Evolutionary conservation across 2,797 vertebrate species (phyloP), one percentile per base, ranked within the genome.

Genomic region (Cyprinodon diabolis): DNA sequence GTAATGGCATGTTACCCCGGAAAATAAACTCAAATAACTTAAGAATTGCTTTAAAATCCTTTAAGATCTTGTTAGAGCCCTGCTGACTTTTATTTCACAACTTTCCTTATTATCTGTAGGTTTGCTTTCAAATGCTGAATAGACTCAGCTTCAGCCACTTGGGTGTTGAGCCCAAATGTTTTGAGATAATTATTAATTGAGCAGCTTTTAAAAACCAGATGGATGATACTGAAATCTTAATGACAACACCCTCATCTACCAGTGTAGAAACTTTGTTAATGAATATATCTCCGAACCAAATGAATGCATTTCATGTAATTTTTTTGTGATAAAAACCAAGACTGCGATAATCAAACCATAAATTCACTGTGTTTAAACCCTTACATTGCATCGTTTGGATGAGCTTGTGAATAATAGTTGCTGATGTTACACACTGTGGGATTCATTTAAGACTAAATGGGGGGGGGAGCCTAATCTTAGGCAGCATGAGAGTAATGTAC

Each of bases 281-380:
- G 58, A 62, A 62, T 21, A 43, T 35, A 62, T 21, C 19, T 35
- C 35, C 30, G 14, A 60, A 19, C 57, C 58, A 40, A 17, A 17
- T 57, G 40, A 47, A 54, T 57, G 37, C 25, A 47, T 62, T 58
- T 60, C 58, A 62, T 21, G 11, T 70, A n/a, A 57, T 23, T 35
- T 62, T 48, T 72, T 12, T 43, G 70, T 63, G 48, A 48, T 37
- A 37, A 63, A n/a, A 52, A 47, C 37, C 51, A 37, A 72, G 55
- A 40, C 68, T 25, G 69, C 65, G 63, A 71, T 83, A 78, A 80
- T 76, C 68, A 71, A 71, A 66, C 7, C 43, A 4, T 30, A 52
- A 37, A 40, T 48, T 58, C 6, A 35, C 4, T 37, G 35, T 37
- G 23, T 71, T 49, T 66, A 66, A 51, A 74, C 60, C 58, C 23